Evolutionary conservation across 2,113 vertebrate species (phyloP).

Genomic region (Columba janthina): DNA sequence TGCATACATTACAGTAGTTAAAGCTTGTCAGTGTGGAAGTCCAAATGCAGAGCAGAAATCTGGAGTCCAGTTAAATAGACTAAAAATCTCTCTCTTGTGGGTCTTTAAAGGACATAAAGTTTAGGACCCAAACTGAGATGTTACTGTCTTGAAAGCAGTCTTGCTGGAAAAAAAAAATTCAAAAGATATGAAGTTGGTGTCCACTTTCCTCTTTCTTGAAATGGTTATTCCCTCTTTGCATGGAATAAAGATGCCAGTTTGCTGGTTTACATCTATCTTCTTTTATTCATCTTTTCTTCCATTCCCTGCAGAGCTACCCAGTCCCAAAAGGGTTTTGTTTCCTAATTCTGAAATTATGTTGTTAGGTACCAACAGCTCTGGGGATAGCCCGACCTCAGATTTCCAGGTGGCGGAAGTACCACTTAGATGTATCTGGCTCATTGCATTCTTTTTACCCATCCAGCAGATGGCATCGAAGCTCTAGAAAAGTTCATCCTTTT

Average conservation of each 20-base stretch:
- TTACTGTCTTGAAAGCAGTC: neutral
- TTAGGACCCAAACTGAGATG: neutral
- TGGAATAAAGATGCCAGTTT: neutral
- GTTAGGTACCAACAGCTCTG: neutral
- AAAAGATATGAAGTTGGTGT: neutral
- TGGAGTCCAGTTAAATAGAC: neutral
- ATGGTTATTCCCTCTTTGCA: neutral
- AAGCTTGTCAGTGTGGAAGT: neutral
- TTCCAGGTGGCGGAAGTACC: neutral
- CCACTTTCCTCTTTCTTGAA: neutral
- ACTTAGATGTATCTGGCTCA: neutral
- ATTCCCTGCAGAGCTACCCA: neutral
- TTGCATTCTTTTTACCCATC: conserved; percentile 58
- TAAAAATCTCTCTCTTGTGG: neutral
- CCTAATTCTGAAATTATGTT: neutral
- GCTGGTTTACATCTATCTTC: neutral
- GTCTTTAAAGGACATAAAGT: neutral
- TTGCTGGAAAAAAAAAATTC: neutral
- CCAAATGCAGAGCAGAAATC: neutral
- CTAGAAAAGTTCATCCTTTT: neutral
- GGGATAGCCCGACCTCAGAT: neutral
- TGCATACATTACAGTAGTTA: neutral
- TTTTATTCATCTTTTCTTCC: neutral
- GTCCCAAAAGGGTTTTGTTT: neutral
- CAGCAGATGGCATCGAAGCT: conserved; percentile 48